Evolutionary conservation across 2,888 invertebrate species (phyloP), one percentile per base, ranked within the genome.

Genomic region (Serrognathus titanus): DNA sequence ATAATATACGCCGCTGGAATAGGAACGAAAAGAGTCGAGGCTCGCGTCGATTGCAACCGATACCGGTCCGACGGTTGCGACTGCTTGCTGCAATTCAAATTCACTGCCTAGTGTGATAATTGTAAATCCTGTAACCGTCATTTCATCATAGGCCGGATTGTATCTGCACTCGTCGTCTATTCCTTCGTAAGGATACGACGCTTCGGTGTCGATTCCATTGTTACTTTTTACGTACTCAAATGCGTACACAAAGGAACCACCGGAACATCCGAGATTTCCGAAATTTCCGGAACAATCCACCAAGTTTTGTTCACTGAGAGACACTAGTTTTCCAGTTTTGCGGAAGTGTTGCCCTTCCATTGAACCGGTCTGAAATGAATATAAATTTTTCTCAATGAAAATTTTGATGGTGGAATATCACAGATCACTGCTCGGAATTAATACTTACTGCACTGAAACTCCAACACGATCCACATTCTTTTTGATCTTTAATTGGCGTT

Each of bases 391-490:
- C 31, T 36, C 36, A 8, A 9, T 6, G 1, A 11, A 2, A 2
- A 16, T 16, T 50, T 50, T 47, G 20, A 46, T 46, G 46, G 46
- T 16, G 3, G n/a, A 20, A 24, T n/a, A 47, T 10, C 16, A 20
- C 1, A 47, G n/a, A n/a, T n/a, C 47, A 12, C 3, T 8, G 5
- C 10, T 20, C 6, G 8, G 36, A 39, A 24, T n/a, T 11, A 3
- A 43, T 63, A 83, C 86, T 85, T 77, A 88, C 88, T 11, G 90
- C 80, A 69, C 92, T 92, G 83, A 95, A 96, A 37, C 94, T 85
- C 94, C 94, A 96, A 82, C 94, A 95, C 2, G 91, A 91, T 57
- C 94, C 94, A 78, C 94, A 94, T 70, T 85, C 85, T 70, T 89
- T 92, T 83, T 96, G 94, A 82, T 95, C 88, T 79, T 95, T 95